Evolutionary conservation across 2,888 invertebrate species (phyloP).

Genomic region (Sarcophaga caerulescens): DNA sequence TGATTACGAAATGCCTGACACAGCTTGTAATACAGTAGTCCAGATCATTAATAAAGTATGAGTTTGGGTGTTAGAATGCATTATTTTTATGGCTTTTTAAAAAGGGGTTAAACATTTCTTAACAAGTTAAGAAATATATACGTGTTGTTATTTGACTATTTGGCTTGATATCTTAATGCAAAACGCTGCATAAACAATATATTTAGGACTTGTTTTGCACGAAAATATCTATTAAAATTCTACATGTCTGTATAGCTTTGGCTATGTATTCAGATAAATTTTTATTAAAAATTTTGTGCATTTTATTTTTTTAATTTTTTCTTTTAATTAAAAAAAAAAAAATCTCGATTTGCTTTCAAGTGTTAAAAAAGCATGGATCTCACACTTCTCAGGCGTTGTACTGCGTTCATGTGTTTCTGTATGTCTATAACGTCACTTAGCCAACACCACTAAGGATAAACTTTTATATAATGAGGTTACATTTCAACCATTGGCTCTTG

Average conservation of each 20-base stretch:
- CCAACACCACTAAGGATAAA: conserved; percentile 28
- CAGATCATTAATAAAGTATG: neutral
- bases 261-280: no score
- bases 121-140: conserved; percentile 38
- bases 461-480: conserved; percentile 37
- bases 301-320: neutral
- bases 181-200: no score
- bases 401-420: neutral
- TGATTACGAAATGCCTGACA: conserved; percentile 1
- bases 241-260: neutral
- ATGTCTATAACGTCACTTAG: conserved; percentile 6
- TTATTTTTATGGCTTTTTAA: conserved; percentile 11
- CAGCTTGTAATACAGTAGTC: neutral
- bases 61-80: neutral
- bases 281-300: no score
- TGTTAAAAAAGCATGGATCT: neutral
- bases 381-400: neutral
- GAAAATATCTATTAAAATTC: neutral
- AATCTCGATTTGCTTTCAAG: conserved; percentile 6
- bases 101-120: conserved; percentile 14
- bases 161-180: conserved; percentile 35
- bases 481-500: conserved; percentile 35
- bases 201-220: neutral
- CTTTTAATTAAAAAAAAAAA: conserved; percentile 21
- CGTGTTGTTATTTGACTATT: conserved; percentile 34